Evolutionary conservation across 2,888 invertebrate species (phyloP).

Genomic region (Brachyopa scutellaris): DNA sequence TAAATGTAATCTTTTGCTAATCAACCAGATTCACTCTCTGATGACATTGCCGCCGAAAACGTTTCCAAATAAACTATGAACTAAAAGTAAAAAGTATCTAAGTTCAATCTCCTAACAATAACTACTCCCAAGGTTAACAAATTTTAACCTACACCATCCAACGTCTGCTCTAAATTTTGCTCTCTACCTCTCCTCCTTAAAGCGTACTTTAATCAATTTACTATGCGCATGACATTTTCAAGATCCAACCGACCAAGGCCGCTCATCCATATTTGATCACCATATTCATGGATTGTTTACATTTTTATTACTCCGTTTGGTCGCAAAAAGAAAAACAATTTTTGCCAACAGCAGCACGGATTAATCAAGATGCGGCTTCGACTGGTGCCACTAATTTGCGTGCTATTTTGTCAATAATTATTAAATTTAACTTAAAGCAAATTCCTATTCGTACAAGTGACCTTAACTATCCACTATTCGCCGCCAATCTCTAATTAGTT

Average conservation of each 20-base stretch:
- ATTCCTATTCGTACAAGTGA: conserved; percentile 4
- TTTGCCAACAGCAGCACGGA: background rate
- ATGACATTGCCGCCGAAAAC: conserved; percentile 7
- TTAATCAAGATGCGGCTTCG: conserved; percentile 14
- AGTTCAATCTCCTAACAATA: conserved; percentile 36
- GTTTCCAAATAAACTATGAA: background rate
- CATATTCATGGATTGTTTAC: conserved; percentile 47
- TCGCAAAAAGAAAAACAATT: background rate
- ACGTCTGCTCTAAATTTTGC: conserved; percentile 16
- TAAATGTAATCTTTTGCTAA: too few relatives aligned
- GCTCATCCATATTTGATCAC: conserved; percentile 33
- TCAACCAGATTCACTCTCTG: background rate
- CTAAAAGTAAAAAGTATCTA: too few relatives aligned
- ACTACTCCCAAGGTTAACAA: conserved; percentile 10
- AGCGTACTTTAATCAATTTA: conserved; percentile 18
- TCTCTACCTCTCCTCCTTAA: background rate
- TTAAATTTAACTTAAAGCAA: background rate
- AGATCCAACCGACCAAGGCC: conserved; percentile 36
- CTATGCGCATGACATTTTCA: conserved; percentile 39
- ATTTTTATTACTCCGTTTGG: background rate
- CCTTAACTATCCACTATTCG: background rate
- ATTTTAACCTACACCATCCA: background rate
- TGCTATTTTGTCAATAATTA: conserved; percentile 21
- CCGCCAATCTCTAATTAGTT: conserved; percentile 28
- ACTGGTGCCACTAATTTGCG: conserved; percentile 19